Evolutionary conservation across 2,113 vertebrate species (phyloP).

Genomic region (Cynocephalus volans): DNA sequence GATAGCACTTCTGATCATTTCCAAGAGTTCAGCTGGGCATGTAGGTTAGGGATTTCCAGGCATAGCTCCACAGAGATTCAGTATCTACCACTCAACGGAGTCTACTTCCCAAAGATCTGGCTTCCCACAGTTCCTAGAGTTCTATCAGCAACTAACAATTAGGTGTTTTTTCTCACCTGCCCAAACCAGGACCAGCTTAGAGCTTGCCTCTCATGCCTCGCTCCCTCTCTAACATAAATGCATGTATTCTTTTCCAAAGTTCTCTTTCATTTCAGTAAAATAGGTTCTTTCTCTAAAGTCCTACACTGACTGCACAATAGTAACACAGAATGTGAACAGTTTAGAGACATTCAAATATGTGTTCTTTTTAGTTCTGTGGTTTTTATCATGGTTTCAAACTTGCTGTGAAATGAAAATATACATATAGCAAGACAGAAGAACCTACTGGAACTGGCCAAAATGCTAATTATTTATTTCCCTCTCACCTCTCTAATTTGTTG

Average conservation of each 20-base stretch:
- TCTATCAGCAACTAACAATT: background rate
- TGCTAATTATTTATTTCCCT: conserved; percentile 69
- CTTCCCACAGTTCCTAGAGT: background rate
- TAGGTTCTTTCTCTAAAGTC: background rate
- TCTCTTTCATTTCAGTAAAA: conserved; percentile 27
- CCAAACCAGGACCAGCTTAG: background rate
- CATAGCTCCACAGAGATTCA: background rate
- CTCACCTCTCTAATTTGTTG: conserved; percentile 58
- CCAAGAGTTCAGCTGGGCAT: background rate
- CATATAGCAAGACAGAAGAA: background rate
- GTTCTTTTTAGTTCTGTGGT: conserved; percentile 43
- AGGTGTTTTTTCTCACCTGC: background rate
- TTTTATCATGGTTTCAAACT: conserved; percentile 57
- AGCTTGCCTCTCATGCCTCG: background rate
- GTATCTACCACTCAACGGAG: background rate
- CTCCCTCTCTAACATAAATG: background rate
- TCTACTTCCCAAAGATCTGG: background rate
- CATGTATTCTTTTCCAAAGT: background rate
- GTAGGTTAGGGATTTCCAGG: background rate
- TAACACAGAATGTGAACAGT: background rate
- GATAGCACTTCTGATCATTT: background rate
- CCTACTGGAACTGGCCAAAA: background rate
- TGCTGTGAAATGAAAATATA: conserved; percentile 50
- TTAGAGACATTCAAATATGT: background rate
- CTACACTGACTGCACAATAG: background rate